These are phyloP conservation scores for Drosophila sechellia DNA, from an alignment of 1,140 invertebrate species.

Conservation along the genomic window DNA sequence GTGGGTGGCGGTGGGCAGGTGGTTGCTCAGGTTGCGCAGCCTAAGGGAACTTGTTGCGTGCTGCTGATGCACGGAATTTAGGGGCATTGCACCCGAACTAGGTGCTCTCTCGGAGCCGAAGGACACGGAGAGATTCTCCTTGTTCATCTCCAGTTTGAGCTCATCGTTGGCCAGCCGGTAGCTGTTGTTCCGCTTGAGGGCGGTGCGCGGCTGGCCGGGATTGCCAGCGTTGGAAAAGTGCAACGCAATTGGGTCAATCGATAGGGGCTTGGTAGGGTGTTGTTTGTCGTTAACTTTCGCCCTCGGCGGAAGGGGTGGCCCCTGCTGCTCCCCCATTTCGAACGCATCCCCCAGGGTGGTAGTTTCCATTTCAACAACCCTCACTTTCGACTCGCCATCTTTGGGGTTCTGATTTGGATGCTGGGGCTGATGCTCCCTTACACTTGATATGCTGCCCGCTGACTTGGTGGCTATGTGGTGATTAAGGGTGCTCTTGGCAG, in stretches of 20 bases:
- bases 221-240: slow-evolving; percentile 60
- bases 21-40: slow-evolving; percentile 47
- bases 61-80: slow-evolving; percentile 42
- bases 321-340: slow-evolving; percentile 18
- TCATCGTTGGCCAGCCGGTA: slow-evolving; percentile 91
- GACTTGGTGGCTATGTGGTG: slow-evolving; percentile 62
- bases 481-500: slow-evolving; percentile 40
- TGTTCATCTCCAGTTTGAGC: slow-evolving; percentile 78
- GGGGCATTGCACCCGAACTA: slow-evolving; percentile 61
- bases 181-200: slow-evolving; percentile 92
- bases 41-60: slow-evolving; percentile 75
- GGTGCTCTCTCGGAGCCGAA: slow-evolving; percentile 17
- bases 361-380: slow-evolving; percentile 61
- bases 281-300: slow-evolving; percentile 66
- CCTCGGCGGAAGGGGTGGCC: slow-evolving; percentile 63
- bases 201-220: slow-evolving; percentile 44
- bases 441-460: slow-evolving; percentile 75
- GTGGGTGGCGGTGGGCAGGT: slow-evolving; percentile 10
- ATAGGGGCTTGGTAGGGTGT: slow-evolving; percentile 45
- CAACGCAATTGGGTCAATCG: slow-evolving; percentile 83
- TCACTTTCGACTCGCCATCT: slow-evolving; percentile 54
- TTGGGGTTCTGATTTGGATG: slow-evolving; percentile 31
- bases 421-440: slow-evolving; percentile 49
- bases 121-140: slow-evolving; percentile 62
- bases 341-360: slow-evolving; percentile 37